Percentiles rank a stretch among this genome's conserved stretches.
Conservation (phyloP, 2,888 invertebrate genomes). For the Cheiracanthium punctorium region DNA sequence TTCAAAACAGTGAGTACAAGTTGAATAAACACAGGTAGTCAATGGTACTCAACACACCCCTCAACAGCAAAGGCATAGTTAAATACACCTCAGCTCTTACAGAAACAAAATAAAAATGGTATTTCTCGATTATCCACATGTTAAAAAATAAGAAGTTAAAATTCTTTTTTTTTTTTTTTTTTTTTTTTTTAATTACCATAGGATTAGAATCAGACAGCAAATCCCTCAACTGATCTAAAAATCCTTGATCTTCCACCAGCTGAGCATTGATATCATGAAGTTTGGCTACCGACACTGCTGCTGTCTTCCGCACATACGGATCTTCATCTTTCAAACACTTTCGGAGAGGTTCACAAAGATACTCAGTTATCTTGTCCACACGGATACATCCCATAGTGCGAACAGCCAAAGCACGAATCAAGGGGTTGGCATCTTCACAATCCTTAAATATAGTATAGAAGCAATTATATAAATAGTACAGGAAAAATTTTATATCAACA, state of each 20-base stretch:
- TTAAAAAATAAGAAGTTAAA: too few species aligned
- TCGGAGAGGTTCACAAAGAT: slow-evolving; percentile 96
- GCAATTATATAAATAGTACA: too few species aligned
- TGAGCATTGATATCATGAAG: slow-evolving; percentile 93
- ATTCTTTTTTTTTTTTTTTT: too few species aligned
- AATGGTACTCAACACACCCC: too few species aligned
- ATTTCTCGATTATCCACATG: too few species aligned
- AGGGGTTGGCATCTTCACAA: slow-evolving; percentile 99
- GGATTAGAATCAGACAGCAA: slow-evolving; percentile 98
- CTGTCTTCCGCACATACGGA: slow-evolving; percentile 98
- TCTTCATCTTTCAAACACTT: slow-evolving; percentile 90
- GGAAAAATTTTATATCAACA: too few species aligned
- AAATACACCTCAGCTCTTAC: too few species aligned
- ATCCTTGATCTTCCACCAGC: slow-evolving; percentile 90
- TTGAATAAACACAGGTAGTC: too few species aligned
- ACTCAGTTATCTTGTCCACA: slow-evolving; percentile 99
- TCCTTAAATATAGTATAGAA: slow-evolving; percentile 86
- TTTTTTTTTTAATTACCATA: slow-evolving; percentile 88
- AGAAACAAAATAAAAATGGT: too few species aligned
- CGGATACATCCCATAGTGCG: slow-evolving; percentile 99
- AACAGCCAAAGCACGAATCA: slow-evolving; percentile 98
- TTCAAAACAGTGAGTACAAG: too few species aligned
- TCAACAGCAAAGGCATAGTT: too few species aligned
- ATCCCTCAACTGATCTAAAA: slow-evolving; percentile 96
- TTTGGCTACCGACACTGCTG: slow-evolving; percentile 99